Conservation (phyloP, 2,888 invertebrate species). For the Pomacea canaliculata region DNA sequence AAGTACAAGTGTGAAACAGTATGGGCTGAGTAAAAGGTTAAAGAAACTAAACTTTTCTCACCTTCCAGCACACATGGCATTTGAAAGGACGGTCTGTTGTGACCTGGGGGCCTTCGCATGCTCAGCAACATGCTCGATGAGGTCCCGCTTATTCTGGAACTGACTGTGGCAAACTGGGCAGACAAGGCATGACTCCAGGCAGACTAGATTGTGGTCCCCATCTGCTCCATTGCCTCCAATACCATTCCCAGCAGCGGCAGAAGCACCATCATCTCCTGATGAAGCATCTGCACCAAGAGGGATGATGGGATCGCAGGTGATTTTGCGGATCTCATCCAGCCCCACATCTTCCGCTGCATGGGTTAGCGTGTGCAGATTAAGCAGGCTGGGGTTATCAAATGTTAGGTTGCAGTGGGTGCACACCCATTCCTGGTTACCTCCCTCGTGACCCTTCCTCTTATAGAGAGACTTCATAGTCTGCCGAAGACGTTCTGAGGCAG, state of each 20-base stretch:
- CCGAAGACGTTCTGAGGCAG: conserved; percentile 53
- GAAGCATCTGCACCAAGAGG: background rate
- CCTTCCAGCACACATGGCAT: conserved; percentile 58
- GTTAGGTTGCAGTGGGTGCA: conserved; percentile 70
- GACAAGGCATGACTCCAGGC: conserved; percentile 41
- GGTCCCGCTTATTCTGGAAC: conserved; percentile 68
- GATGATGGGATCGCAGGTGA: background rate
- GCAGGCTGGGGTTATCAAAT: conserved; percentile 69
- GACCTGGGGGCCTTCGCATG: conserved; percentile 47
- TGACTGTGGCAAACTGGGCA: conserved; percentile 68
- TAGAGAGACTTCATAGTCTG: conserved; percentile 63
- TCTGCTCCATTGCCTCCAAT: conserved; percentile 16
- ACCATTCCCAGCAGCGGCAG: conserved; percentile 1
- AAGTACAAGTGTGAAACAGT: too few relatives aligned
- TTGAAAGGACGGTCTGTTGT: conserved; percentile 73
- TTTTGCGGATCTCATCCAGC: conserved; percentile 40
- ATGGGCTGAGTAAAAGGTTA: too few relatives aligned
- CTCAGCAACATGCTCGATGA: conserved; percentile 72
- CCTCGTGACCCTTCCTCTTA: conserved; percentile 60
- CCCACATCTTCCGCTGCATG: conserved; percentile 71
- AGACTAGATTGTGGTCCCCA: conserved; percentile 23
- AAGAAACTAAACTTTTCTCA: background rate
- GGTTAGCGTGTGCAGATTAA: conserved; percentile 73
- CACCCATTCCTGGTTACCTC: conserved; percentile 62
- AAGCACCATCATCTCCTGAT: background rate